Conservation (phyloP, 1,140 invertebrate genomes). For the Phocides pigmalion region DNA sequence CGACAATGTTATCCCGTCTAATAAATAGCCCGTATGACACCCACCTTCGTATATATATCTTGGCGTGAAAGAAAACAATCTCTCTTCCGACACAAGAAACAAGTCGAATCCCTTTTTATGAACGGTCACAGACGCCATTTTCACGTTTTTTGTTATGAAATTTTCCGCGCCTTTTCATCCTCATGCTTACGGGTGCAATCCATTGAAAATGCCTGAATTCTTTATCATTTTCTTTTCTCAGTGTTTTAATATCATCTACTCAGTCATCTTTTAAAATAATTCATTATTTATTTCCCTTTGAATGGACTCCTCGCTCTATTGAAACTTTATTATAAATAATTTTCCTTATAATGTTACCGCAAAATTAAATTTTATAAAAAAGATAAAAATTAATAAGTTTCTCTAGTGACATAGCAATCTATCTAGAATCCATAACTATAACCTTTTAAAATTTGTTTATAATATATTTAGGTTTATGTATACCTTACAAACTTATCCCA, state of each 20-base stretch:
- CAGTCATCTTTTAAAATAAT: slow-evolving; percentile 28
- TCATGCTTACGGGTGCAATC: slow-evolving; percentile 49
- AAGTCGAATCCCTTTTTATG: slow-evolving; percentile 75
- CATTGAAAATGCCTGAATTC: slow-evolving; percentile 43
- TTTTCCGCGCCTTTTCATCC: slow-evolving; percentile 62
- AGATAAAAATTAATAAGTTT: too few relatives aligned
- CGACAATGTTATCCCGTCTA: slow-evolving; percentile 79
- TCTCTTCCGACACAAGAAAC: slow-evolving; percentile 66
- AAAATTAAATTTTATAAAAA: slow-evolving; percentile 3
- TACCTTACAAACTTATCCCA: background rate
- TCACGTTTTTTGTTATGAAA: slow-evolving; percentile 63
- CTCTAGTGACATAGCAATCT: too few relatives aligned
- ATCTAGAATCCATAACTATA: too few relatives aligned
- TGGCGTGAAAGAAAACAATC: slow-evolving; percentile 73
- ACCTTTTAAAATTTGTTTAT: background rate
- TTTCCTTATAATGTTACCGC: background rate
- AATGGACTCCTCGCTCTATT: background rate
- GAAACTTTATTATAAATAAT: slow-evolving; percentile 14
- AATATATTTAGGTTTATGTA: background rate
- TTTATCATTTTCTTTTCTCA: slow-evolving; percentile 23
- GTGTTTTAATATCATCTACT: slow-evolving; percentile 30
- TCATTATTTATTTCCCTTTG: slow-evolving; percentile 31
- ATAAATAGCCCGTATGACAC: slow-evolving; percentile 79
- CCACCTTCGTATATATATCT: slow-evolving; percentile 62
- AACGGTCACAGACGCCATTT: slow-evolving; percentile 58